These are phyloP conservation scores for Eupeodes luniger DNA, from an alignment of 2,888 invertebrate genomes.

Conservation along the genomic window DNA sequence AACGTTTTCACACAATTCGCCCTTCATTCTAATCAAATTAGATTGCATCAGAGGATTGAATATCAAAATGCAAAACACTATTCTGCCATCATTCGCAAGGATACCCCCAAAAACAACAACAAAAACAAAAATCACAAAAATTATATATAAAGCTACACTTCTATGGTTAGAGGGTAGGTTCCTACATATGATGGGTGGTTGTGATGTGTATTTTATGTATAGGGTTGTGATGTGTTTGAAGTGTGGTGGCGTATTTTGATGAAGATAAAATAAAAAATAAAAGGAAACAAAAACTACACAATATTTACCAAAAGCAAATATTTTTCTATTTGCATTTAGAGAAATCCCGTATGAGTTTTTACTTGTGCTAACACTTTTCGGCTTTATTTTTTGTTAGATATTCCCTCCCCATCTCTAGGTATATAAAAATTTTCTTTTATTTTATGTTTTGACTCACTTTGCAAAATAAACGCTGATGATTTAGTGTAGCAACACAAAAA, in stretches of 20 bases:
- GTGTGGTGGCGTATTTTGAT: constrained; percentile 18
- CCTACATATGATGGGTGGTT: neutral
- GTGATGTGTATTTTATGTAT: neutral
- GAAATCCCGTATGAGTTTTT: constrained; percentile 60
- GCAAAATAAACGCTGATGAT: constrained; percentile 57
- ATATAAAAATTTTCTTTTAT: neutral
- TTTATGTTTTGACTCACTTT: neutral
- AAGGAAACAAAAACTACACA: constrained; percentile 24
- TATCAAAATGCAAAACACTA: constrained; percentile 49
- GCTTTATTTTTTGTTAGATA: constrained; percentile 23
- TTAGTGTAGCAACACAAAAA: constrained; percentile 12
- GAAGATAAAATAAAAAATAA: neutral
- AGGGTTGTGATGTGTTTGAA: neutral
- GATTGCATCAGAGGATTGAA: constrained; percentile 26
- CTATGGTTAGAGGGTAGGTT: neutral
- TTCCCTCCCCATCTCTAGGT: neutral
- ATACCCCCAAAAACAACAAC: neutral
- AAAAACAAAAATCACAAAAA: constrained; percentile 16
- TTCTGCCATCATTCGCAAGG: constrained; percentile 13
- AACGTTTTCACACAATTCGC: constrained; percentile 26
- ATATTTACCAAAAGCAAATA: constrained; percentile 63
- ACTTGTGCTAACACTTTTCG: constrained; percentile 43
- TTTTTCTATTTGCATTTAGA: constrained; percentile 68
- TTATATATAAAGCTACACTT: neutral
- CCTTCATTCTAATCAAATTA: constrained; percentile 54